Base-by-base conservation (phyloP, 2,888 invertebrate species). In the Bruchidius siliquastri region DNA sequence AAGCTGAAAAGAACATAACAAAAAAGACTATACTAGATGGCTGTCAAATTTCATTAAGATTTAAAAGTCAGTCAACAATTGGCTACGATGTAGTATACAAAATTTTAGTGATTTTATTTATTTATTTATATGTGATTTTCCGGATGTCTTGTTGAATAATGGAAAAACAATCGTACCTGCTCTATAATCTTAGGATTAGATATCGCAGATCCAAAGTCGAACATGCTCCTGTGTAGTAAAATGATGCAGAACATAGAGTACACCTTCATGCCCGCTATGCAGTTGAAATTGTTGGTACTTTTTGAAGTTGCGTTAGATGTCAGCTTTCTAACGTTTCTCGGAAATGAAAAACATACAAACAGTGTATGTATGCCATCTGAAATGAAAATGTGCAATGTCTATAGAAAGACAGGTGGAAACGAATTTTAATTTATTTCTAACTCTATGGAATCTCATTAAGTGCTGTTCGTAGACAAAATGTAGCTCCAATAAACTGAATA, bases 151-250 rank as follows among this genome's bases (percentile, higher is more conserved):
- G n/a, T n/a, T n/a, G n/a, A n/a, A n/a, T n/a, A n/a, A n/a, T 20
- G 20, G 71, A 30, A 72, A 66, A 22, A 30, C n/a, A 22, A 73
- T 76, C 79, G 78, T 75, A 84, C 84, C 75, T 80, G 75, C 78
- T 84, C 84, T 8, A 84, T 78, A 71, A 80, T 81, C 72, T 80
- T 77, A 0, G 84, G 79, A 77, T 84, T 84, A n/a, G 77, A 72
- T 20, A 84, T 73, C 8, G 84, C 84, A 21, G 83, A 80, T 21
- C 84, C 83, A 70, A 83, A 79, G 72, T 78, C 80, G 74, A 84
- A 84, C 83, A 84, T 84, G 49, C 82, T 81, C 71, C 84, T 76
- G 72, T 84, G 84, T 30, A 84, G 79, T 77, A 83, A 80, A 30
- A 84, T 84, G 49, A 84, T 82, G 22, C 83, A 66, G 71, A 82